Conservation (phyloP, 2,113 vertebrate genomes). For the Periophthalmus modestus region DNA sequence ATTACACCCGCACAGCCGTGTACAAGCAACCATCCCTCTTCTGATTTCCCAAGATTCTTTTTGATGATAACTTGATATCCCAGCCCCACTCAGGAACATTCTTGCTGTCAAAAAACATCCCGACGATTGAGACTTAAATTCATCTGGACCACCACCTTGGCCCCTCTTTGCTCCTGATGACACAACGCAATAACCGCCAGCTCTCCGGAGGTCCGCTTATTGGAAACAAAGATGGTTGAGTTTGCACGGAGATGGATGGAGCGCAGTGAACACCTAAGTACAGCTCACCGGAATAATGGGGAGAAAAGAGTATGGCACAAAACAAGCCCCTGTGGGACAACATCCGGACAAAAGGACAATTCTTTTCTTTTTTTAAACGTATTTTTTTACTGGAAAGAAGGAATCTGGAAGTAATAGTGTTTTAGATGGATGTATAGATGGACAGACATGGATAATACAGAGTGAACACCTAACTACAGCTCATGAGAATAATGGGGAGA, state of each 20-base stretch:
- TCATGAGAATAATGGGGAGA: slow-evolving; percentile 16
- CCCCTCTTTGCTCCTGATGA: slow-evolving; percentile 3
- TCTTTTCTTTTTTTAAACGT: neutral
- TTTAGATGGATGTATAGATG: too few species aligned
- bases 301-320: slow-evolving; percentile 1
- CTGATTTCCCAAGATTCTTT: slow-evolving; percentile 23
- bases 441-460: slow-evolving; percentile 13
- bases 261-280: slow-evolving; percentile 2
- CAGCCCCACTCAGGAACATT: slow-evolving; percentile 28
- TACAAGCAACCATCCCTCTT: neutral
- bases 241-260: slow-evolving; percentile 23
- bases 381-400: neutral
- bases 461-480: slow-evolving; percentile 9
- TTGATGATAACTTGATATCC: slow-evolving; percentile 11
- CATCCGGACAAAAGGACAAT: too few species aligned
- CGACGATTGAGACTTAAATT: slow-evolving; percentile 18
- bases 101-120: slow-evolving; percentile 9
- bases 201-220: slow-evolving; percentile 31
- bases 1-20: neutral
- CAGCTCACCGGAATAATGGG: slow-evolving; percentile 16
- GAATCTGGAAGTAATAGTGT: neutral
- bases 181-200: slow-evolving; percentile 25
- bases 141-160: slow-evolving; percentile 9
- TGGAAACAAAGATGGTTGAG: slow-evolving; percentile 27
- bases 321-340: slow-evolving; percentile 6